Evolutionary conservation across 1,140 invertebrate species (phyloP).

Genomic region (Acromyrmex heyeri): DNA sequence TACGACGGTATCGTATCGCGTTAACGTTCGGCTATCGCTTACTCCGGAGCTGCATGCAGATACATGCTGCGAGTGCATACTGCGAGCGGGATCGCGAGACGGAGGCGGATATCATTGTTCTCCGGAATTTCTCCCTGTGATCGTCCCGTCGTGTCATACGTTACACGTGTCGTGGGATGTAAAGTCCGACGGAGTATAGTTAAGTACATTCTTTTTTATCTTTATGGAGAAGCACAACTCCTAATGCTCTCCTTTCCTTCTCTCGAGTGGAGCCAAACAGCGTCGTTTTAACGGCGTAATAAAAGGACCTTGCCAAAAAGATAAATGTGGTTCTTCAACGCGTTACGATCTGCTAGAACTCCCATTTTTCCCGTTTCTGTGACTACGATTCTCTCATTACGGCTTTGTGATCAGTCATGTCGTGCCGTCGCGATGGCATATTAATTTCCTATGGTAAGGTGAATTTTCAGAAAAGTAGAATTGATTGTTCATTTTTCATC

Average conservation of each 20-base stretch:
- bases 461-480: too few species aligned
- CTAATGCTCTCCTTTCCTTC: slow-evolving; percentile 44
- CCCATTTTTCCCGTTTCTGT: neutral
- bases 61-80: slow-evolving; percentile 3
- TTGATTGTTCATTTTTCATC: too few species aligned
- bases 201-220: slow-evolving; percentile 67
- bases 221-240: slow-evolving; percentile 48
- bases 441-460: neutral
- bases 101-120: slow-evolving; percentile 41
- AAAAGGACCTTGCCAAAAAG: slow-evolving; percentile 70
- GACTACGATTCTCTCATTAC: slow-evolving; percentile 6
- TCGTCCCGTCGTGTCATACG: neutral
- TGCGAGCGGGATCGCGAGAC: neutral
- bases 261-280: slow-evolving; percentile 17
- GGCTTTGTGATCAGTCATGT: neutral
- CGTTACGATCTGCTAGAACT: slow-evolving; percentile 29
- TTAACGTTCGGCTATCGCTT: slow-evolving; percentile 38
- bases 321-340: slow-evolving; percentile 57
- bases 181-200: neutral
- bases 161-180: slow-evolving; percentile 36
- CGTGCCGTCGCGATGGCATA: neutral
- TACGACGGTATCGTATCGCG: neutral
- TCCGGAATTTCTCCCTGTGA: neutral
- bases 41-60: neutral
- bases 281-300: slow-evolving; percentile 69